Conservation (phyloP, 2,888 invertebrate species). For the Diadromus collaris region DNA sequence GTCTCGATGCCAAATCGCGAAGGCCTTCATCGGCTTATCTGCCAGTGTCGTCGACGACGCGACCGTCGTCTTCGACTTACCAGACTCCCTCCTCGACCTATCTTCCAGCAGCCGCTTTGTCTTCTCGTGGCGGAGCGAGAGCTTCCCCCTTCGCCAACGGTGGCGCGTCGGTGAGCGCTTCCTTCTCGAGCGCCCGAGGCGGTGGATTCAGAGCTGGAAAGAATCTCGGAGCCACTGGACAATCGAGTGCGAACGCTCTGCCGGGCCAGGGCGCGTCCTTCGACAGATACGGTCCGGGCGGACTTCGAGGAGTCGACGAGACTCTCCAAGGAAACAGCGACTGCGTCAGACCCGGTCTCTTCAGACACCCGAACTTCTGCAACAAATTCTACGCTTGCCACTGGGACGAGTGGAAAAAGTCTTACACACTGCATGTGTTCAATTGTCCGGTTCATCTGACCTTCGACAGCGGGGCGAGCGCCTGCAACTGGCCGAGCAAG, state of each 20-base stretch:
- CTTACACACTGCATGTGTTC: slow-evolving; percentile 88
- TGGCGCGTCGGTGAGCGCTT: slow-evolving; percentile 46
- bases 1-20: slow-evolving; percentile 31
- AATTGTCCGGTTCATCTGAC: slow-evolving; percentile 90
- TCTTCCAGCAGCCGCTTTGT: slow-evolving; percentile 34
- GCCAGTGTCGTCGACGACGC: slow-evolving; percentile 37
- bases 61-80: slow-evolving; percentile 56
- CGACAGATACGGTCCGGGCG: slow-evolving; percentile 84
- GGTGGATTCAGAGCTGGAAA: slow-evolving; percentile 59
- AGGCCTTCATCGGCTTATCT: slow-evolving; percentile 56
- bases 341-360: slow-evolving; percentile 82
- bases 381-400: slow-evolving; percentile 92
- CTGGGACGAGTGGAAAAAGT: slow-evolving; percentile 89
- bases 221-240: slow-evolving; percentile 53
- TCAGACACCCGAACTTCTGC: slow-evolving; percentile 88
- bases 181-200: slow-evolving; percentile 28
- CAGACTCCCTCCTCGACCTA: slow-evolving; percentile 43
- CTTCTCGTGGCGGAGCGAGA: slow-evolving; percentile 36
- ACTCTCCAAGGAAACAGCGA: slow-evolving; percentile 81
- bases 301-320: slow-evolving; percentile 80
- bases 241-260: slow-evolving; percentile 47
- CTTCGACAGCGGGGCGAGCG: slow-evolving; percentile 88
- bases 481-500: slow-evolving; percentile 92
- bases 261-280: slow-evolving; percentile 80
- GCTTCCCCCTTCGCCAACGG: slow-evolving; percentile 25